Evolutionary conservation across 2,113 vertebrate species (phyloP), one percentile per base, ranked within the genome.

Genomic region (Larimichthys crocea): DNA sequence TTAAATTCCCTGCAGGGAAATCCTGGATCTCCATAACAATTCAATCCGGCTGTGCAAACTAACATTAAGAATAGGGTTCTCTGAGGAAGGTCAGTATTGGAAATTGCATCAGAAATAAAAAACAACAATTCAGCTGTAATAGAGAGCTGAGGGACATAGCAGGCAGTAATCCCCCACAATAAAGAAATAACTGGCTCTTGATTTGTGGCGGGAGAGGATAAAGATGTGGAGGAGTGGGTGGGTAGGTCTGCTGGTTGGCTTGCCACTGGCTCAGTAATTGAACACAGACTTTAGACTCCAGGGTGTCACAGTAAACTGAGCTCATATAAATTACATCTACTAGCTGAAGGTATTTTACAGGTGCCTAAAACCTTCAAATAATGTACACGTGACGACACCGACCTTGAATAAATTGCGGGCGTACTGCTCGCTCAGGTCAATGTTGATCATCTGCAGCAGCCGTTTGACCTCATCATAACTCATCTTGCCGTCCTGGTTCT

Each of bases 401-500:
- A 99, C 98, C 98, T 98, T 97, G 94, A 99, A 99, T 66, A 99
- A 94, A 24, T 68, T 80, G 90, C 95, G 96, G 70, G 98, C 96
- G 0, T 99, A 98, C 83, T 95, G 94, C 79, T 98, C 97, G 0
- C 96, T 96, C 95, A 99, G 95, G 89, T 99, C 95, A 3, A 99
- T 97, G 83, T 99, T 99, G 89, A 99, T 96, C 97, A 99, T 98
- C 89, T 95, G 93, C 46, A 99, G 95, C 89, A 99, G 96, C 86
- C 88, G 93, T 83, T 97, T 97, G 84, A 98, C 95, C 89, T 99
- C 98, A 9, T 97, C 94, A 87, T 99, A 99, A 82, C 95, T 97
- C 97, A 99, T 99, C 92, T 97, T 97, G 59, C 97, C 97, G 53
- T 99, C 98, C 82, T 96, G 96, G 92, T 99, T 94, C 79, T 96